phyloP scores from a whole-genome alignment of 92 coral and sea anemone genomes.

The Nematostella vectensis region DNA sequence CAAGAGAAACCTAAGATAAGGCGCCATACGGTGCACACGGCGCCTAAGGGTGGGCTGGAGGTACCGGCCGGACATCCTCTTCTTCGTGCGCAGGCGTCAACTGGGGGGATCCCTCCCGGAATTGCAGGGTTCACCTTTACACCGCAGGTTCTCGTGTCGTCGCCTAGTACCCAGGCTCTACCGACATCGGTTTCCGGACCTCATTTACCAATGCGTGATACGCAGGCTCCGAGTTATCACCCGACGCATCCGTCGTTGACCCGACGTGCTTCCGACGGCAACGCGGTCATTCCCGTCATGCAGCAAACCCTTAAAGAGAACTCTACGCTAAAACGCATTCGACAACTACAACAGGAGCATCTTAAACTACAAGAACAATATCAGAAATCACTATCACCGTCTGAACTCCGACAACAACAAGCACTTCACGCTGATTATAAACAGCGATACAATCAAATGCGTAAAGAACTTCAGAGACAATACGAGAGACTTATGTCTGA shows the following conservation, averaged over 20 bases:
- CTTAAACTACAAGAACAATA: slow-evolving; percentile 89
- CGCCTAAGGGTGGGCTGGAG: slow-evolving; percentile 58
- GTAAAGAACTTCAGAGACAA: slow-evolving; percentile 83
- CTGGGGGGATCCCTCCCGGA: slow-evolving; percentile 50
- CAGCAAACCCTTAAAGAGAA: slow-evolving; percentile 77
- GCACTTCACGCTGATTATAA: slow-evolving; percentile 85
- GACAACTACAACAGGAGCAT: slow-evolving; percentile 86
- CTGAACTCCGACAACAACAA: slow-evolving; percentile 84
- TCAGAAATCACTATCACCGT: slow-evolving; percentile 89
- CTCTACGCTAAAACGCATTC: slow-evolving; percentile 60
- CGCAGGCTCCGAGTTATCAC: slow-evolving; percentile 12
- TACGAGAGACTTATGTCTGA: slow-evolving; percentile 78
- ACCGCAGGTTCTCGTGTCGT: slow-evolving; percentile 14
- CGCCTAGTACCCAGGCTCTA: slow-evolving; percentile 7
- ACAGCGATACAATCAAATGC: slow-evolving; percentile 93
- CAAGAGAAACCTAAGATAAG: slow-evolving; percentile 58
- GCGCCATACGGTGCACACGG: slow-evolving; percentile 81
- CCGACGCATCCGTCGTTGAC: slow-evolving; percentile 40
- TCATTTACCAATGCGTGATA: slow-evolving; percentile 28
- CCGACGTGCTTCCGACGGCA: slow-evolving; percentile 96
- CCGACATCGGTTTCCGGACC: slow-evolving; percentile 40
- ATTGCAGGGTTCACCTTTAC: slow-evolving; percentile 14
- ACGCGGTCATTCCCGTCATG: slow-evolving; percentile 74
- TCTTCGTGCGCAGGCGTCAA: slow-evolving; percentile 24
- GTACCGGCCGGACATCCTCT: slow-evolving; percentile 70